These are phyloP conservation scores for Tenrec ecaudatus DNA, from an alignment of 2,113 vertebrate genomes.

Conservation along the genomic window DNA sequence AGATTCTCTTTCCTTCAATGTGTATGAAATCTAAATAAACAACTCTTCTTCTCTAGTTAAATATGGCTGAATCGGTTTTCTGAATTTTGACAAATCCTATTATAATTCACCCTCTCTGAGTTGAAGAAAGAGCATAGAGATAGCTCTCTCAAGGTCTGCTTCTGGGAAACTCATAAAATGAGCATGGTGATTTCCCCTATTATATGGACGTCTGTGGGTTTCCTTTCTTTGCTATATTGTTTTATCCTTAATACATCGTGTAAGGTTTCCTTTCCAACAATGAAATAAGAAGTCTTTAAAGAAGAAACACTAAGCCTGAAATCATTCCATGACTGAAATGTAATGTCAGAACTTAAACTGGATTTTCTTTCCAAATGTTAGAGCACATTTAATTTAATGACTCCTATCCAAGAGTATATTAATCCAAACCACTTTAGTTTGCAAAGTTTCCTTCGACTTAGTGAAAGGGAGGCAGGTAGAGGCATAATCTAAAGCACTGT, in stretches of 20 bases:
- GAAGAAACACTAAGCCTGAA: constrained; percentile 31
- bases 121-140: not conserved
- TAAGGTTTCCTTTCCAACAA: not conserved
- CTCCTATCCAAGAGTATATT: not conserved
- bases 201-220: not conserved
- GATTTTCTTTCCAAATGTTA: not conserved
- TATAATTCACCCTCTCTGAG: not conserved
- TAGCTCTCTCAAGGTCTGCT: not conserved
- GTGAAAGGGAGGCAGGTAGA: not conserved
- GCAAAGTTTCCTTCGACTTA: not conserved
- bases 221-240: not conserved
- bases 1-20: not conserved
- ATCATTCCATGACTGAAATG: not conserved
- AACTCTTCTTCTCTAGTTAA: not conserved
- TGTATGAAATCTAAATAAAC: constrained; percentile 4
- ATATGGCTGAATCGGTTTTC: not conserved
- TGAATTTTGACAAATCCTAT: not conserved
- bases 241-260: not conserved
- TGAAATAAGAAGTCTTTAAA: not conserved
- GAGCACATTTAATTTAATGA: not conserved
- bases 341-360: constrained; percentile 28
- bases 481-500: not conserved
- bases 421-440: not conserved
- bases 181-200: not conserved
- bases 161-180: not conserved